phyloP scores from a whole-genome alignment of 1,140 invertebrate genomes.

The Eueides isabella region DNA sequence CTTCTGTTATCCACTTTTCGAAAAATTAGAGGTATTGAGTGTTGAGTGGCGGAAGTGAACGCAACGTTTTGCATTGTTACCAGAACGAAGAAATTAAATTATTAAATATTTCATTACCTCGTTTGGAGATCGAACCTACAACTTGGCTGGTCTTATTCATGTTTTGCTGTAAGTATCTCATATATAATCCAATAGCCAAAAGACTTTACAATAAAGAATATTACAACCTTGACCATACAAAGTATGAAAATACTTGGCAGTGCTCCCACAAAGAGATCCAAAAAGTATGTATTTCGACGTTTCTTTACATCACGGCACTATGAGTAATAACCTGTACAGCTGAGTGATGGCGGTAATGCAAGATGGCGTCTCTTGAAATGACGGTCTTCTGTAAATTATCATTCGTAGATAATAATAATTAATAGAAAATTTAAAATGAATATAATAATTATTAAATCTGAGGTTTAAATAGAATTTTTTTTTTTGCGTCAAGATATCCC shows the following conservation, averaged over 20 bases:
- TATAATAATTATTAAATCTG: neutral
- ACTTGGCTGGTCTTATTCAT: neutral
- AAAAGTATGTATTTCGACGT: constrained; percentile 23
- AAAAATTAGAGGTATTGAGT: too few relatives aligned
- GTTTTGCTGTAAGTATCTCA: too few relatives aligned
- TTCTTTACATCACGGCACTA: constrained; percentile 20
- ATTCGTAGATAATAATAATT: neutral
- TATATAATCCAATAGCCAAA: neutral
- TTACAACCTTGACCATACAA: constrained; percentile 7
- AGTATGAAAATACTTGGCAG: constrained; percentile 25
- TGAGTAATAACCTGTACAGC: constrained; percentile 33
- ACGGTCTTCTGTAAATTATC: neutral
- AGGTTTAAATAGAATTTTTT: neutral
- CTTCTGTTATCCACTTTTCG: too few relatives aligned
- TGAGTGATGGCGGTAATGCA: constrained; percentile 34
- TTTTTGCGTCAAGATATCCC: too few relatives aligned
- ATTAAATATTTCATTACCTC: too few relatives aligned
- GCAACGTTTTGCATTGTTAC: too few relatives aligned
- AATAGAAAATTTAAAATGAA: too few relatives aligned
- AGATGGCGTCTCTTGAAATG: constrained; percentile 35
- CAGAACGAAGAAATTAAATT: too few relatives aligned
- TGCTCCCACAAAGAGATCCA: constrained; percentile 12
- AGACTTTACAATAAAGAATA: neutral
- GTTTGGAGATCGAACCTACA: neutral
- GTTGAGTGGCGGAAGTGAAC: too few relatives aligned